Evolutionary conservation across 2,888 invertebrate genomes (phyloP), one percentile per base, ranked within the genome.

Genomic region (Leptopilina syphax): DNA sequence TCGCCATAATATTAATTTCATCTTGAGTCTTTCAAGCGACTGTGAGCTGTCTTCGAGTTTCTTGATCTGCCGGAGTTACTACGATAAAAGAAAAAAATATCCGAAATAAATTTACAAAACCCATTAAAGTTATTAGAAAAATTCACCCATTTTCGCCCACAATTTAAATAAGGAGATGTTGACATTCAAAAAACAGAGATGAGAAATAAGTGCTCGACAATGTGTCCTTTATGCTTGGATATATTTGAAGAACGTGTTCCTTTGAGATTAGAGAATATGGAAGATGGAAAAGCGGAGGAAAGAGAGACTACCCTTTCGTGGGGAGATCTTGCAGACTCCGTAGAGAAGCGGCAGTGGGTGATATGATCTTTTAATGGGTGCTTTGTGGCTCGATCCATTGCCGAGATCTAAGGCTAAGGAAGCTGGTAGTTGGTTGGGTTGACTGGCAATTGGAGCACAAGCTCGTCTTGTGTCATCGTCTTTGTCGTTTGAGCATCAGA

Each of bases 311-410:
- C 80, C 84, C 79, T 84, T 84, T 81, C 80, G 77, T 78, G 79
- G 65, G 12, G 81, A 81, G 84, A 86, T 85, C 81, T 81, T 85
- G 81, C 84, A 81, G 83, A 85, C 84, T 87, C 85, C 88, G 34
- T 34, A 4, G 84, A 86, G 85, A 87, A 87, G 87, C 86, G 83
- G 84, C 81, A 86, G 87, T 85, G 86, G 87, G 86, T 88, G 92
- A 92, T 91, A 92, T 91, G 91, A 92, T 92, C 92, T 91, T 91
- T 92, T 91, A 92, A 92, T 91, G 90, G 91, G 86, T 86, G 90
- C 91, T 92, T 92, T 92, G 91, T 90, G 91, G 91, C 87, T 84
- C 89, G 88, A 91, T 90, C 89, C 90, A 90, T 90, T 88, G 90
- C 88, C 81, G 86, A 89, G 89, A 90, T 90, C 90, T 89, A 89